phyloP scores from a whole-genome alignment of 1,140 invertebrate genomes.

The Neodiprion pinetum region DNA sequence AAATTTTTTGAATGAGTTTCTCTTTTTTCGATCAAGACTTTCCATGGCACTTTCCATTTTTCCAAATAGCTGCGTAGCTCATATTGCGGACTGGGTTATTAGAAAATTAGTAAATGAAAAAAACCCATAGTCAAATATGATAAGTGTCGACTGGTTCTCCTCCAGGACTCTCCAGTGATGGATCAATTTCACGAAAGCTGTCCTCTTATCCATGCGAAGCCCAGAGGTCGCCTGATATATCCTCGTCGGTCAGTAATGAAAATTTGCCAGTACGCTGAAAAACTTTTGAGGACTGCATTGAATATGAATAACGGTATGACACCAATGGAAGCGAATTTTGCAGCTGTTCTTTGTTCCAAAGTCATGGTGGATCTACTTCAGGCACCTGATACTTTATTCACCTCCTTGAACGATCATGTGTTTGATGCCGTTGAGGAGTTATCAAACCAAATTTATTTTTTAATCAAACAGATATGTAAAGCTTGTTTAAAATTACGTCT shows the following conservation, averaged over 20 bases:
- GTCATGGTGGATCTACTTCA: constrained; percentile 13
- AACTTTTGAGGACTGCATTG: neutral
- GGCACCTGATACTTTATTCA: constrained; percentile 7
- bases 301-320: neutral
- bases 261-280: constrained; percentile 17
- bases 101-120: constrained; percentile 11
- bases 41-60: neutral
- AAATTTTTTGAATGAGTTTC: neutral
- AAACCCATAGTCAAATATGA: constrained; percentile 22
- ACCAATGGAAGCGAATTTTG: neutral
- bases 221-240: constrained; percentile 12
- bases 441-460: constrained; percentile 9
- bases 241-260: constrained; percentile 7
- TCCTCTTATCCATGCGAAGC: neutral
- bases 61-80: constrained; percentile 8
- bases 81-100: constrained; percentile 8
- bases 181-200: neutral
- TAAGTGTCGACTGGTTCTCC: constrained; percentile 17
- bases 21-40: neutral
- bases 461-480: constrained; percentile 8
- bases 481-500: constrained; percentile 12
- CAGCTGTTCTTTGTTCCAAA: constrained; percentile 15
- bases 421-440: constrained; percentile 10
- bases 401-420: constrained; percentile 10
- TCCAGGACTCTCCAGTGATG: neutral